These are phyloP conservation scores for Diabrotica virgifera DNA, from an alignment of 1,140 invertebrate species.

Conservation along the genomic window DNA sequence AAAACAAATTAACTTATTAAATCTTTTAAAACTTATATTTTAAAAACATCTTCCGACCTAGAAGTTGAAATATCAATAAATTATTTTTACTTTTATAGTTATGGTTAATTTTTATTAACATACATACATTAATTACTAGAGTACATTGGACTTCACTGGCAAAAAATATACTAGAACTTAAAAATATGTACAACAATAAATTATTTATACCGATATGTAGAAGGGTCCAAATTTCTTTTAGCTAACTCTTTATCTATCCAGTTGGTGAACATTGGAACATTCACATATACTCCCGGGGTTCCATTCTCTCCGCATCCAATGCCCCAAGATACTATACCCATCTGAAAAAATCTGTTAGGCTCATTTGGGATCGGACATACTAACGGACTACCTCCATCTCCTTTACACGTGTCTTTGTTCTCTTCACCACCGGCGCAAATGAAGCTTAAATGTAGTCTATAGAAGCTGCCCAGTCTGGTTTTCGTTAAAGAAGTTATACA, in stretches of 20 bases:
- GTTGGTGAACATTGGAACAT: conserved; percentile 54
- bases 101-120: too few species aligned
- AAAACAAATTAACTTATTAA: too few species aligned
- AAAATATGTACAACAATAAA: too few species aligned
- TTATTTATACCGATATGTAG: too few species aligned
- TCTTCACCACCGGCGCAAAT: conserved; percentile 69
- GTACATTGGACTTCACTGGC: too few species aligned
- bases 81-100: too few species aligned
- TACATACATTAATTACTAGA: too few species aligned
- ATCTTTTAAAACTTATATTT: too few species aligned
- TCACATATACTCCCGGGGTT: conserved; percentile 67
- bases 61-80: too few species aligned
- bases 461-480: conserved; percentile 61
- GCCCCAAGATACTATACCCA: conserved; percentile 69
- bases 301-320: conserved; percentile 60
- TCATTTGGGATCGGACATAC: conserved; percentile 54
- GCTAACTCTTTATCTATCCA: conserved; percentile 59
- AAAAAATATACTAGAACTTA: too few species aligned
- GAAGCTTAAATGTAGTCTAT: conserved; percentile 62
- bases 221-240: too few species aligned
- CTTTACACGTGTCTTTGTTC: conserved; percentile 68
- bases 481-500: conserved; percentile 57
- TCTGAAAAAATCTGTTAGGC: conserved; percentile 49
- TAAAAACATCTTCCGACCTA: too few species aligned
- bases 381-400: conserved; percentile 59